Conservation (phyloP, 2,113 vertebrate genomes). For the Hydrochoerus hydrochaeris region DNA sequence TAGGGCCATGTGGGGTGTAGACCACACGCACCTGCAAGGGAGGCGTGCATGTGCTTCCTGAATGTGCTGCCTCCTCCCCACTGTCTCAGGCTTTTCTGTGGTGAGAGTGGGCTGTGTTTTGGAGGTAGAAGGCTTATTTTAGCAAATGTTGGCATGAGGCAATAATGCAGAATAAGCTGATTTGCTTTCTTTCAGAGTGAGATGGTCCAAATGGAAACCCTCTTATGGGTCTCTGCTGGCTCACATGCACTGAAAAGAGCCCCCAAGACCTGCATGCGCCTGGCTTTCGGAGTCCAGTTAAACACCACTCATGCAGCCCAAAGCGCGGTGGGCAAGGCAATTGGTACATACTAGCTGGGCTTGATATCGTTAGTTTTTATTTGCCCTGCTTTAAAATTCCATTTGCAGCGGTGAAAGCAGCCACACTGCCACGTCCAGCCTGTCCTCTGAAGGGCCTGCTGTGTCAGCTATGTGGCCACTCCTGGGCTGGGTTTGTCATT, state of each 20-base stretch:
- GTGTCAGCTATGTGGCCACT: constrained; percentile 33
- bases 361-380: background rate
- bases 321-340: constrained; percentile 57
- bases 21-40: background rate
- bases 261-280: constrained; percentile 41
- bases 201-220: background rate
- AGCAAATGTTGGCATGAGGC: constrained; percentile 43
- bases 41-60: background rate
- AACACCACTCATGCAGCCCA: constrained; percentile 19
- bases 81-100: constrained; percentile 19
- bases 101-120: constrained; percentile 12
- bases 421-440: background rate
- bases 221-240: constrained; percentile 64
- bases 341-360: constrained; percentile 43
- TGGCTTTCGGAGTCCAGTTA: constrained; percentile 65
- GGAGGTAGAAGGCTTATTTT: background rate
- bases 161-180: background rate
- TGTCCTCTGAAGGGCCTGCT: constrained; percentile 48
- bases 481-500: constrained; percentile 38
- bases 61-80: constrained; percentile 31
- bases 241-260: constrained; percentile 53
- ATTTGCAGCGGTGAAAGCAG: constrained; percentile 33
- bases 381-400: constrained; percentile 41
- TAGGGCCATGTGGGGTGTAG: background rate
- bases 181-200: constrained; percentile 40